phyloP scores from a whole-genome alignment of 2,888 invertebrate genomes.

The Chelonus formosanus region DNA sequence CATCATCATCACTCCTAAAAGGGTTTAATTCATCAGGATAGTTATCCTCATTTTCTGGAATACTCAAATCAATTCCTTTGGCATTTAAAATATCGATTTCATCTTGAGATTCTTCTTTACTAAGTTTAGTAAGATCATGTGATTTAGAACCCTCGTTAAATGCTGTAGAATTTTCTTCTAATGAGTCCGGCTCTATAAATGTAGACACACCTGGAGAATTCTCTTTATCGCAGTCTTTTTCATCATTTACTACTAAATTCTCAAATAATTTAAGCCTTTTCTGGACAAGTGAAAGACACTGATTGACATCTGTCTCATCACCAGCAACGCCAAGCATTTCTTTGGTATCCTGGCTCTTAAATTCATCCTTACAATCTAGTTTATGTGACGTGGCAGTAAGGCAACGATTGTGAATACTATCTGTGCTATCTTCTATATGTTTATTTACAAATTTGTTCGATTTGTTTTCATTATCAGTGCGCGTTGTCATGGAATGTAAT shows the following conservation, averaged over 20 bases:
- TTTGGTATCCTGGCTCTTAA: constrained; percentile 53
- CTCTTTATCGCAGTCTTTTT: not conserved
- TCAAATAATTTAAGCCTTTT: constrained; percentile 55
- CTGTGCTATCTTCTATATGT: constrained; percentile 47
- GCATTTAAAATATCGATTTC: constrained; percentile 34
- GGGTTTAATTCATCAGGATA: constrained; percentile 88
- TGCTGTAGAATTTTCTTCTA: constrained; percentile 3
- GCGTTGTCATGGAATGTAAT: constrained; percentile 45
- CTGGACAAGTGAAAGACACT: constrained; percentile 53
- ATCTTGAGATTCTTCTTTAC: not conserved
- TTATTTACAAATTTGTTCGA: constrained; percentile 47
- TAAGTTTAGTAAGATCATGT: constrained; percentile 3
- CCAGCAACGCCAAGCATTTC: constrained; percentile 45
- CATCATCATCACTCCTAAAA: constrained; percentile 78
- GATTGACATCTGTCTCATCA: constrained; percentile 24
- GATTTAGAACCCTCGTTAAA: not conserved
- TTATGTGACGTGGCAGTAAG: constrained; percentile 33
- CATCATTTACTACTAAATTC: constrained; percentile 14
- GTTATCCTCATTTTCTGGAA: constrained; percentile 46
- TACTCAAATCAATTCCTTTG: constrained; percentile 44
- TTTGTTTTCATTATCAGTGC: constrained; percentile 38
- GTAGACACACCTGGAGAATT: not conserved
- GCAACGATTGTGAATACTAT: constrained; percentile 27
- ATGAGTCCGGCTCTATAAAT: constrained; percentile 23
- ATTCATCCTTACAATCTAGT: constrained; percentile 31